phyloP scores from a whole-genome alignment of 2,797 vertebrate species.

The Ctenopoma kingsleyae region DNA sequence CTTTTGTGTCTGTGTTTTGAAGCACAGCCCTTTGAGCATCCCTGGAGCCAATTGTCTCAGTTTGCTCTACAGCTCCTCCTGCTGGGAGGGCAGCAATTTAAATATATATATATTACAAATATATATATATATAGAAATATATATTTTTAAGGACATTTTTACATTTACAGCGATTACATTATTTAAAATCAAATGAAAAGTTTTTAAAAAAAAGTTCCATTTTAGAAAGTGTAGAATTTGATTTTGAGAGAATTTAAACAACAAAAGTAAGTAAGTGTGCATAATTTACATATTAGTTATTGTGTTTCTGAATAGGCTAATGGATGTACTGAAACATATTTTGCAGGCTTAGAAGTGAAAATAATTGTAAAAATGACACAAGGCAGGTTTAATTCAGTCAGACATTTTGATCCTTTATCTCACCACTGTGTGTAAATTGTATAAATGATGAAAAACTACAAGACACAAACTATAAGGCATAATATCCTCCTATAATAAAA shows the following conservation, averaged over 20 bases:
- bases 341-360: not conserved
- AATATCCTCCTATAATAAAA: constrained; percentile 7
- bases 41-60: not conserved
- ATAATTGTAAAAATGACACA: not conserved
- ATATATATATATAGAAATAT: too few species aligned
- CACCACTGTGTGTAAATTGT: not conserved
- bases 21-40: constrained; percentile 12
- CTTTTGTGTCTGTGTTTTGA: constrained; percentile 1
- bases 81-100: constrained; percentile 56
- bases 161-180: not conserved
- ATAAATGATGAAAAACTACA: constrained; percentile 12
- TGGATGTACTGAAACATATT: not conserved
- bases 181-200: not conserved
- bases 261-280: not conserved
- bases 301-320: not conserved
- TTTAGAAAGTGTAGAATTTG: not conserved
- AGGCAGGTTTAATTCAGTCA: not conserved
- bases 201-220: not conserved
- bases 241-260: not conserved
- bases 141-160: not conserved
- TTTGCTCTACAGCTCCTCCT: constrained; percentile 57
- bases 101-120: too few species aligned
- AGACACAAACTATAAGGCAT: not conserved
- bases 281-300: not conserved
- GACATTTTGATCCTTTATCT: not conserved